Percentiles rank a stretch among this genome's conserved stretches.
Evolutionary conservation across 1,140 invertebrate genomes (phyloP).

Genomic region (Apis florea): DNA sequence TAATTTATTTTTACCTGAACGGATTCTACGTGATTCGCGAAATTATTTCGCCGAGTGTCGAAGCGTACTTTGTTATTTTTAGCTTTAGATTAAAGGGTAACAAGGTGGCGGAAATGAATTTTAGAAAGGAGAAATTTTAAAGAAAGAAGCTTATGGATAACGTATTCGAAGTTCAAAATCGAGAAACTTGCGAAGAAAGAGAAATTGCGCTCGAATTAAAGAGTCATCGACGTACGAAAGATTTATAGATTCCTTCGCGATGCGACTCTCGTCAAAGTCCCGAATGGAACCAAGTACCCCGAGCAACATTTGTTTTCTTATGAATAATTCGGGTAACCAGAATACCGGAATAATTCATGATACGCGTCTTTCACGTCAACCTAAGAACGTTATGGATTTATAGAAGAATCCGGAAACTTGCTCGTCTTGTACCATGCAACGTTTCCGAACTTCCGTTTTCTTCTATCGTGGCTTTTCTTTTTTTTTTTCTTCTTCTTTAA

Average conservation of each 20-base stretch:
- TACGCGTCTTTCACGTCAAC: constrained; percentile 13
- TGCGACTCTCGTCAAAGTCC: not conserved
- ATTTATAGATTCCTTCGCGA: constrained; percentile 26
- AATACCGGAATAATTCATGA: constrained; percentile 48
- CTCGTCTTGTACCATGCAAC: not conserved
- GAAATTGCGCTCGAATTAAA: not conserved
- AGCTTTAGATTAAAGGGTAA: too few species aligned
- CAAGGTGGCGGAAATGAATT: too few species aligned
- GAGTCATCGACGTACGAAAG: not conserved
- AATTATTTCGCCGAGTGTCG: too few species aligned
- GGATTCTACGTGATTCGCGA: too few species aligned
- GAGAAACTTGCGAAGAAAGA: not conserved
- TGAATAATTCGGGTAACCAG: constrained; percentile 44
- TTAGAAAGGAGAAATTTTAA: not conserved
- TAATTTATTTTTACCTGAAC: too few species aligned
- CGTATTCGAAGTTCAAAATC: not conserved
- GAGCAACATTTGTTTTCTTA: constrained; percentile 38
- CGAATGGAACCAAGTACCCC: not conserved
- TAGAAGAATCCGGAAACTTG: constrained; percentile 17
- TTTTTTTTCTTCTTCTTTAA: not conserved
- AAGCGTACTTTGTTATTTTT: too few species aligned
- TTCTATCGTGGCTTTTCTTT: not conserved
- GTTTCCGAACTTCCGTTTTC: not conserved
- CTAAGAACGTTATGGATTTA: constrained; percentile 27
- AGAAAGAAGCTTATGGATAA: not conserved